Base-by-base conservation (phyloP, 2,888 invertebrate species). In the Dicycla oo region DNA sequence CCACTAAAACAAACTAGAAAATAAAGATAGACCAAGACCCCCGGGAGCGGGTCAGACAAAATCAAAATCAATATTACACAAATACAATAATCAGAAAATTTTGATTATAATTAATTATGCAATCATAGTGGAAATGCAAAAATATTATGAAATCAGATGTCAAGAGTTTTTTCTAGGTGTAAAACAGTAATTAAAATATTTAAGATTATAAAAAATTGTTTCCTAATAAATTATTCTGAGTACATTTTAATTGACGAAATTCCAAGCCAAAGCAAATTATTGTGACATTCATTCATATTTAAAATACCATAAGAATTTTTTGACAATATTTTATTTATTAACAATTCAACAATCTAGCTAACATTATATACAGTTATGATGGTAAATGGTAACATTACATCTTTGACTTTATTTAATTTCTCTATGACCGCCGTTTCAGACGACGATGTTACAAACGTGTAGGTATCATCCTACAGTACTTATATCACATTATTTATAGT, bases 1-100 rank as follows among this genome's bases (percentile, higher is more conserved):
- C 91, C 91, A 93, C 88, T 93, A 95, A 95, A 95, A 94, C 90
- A 94, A 93, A 94, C 88, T 94, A 93, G 85, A 95, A 94, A 94
- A 91, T 88, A 91, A 83, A 90, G 88, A 20, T 74, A 74, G 58
- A 58, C 23, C 47, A 7, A 49, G 26, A 13, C 51, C 43, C 54
- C 13, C 30, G 18, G 23, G 3, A 58, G 30, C 23, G 30, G 49
- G 65, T 38, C 45, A 20, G 45, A 58, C 57, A 73, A 65, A 30
- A 74, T 73, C 58, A 65, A 66, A 74, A 89, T 87, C 86, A 79
- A 78, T 83, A 80, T 81, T 80, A 82, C 78, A 86, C 73, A 83
- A 83, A 84, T 80, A 83, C 67, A 79, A 76, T 77, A 69, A 67
- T 78, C 72, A 75, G 73, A 82, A 84, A 80, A 81, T 84, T 86